Conservation (phyloP, 1,140 invertebrate genomes). For the Drosophila ananassae region DNA sequence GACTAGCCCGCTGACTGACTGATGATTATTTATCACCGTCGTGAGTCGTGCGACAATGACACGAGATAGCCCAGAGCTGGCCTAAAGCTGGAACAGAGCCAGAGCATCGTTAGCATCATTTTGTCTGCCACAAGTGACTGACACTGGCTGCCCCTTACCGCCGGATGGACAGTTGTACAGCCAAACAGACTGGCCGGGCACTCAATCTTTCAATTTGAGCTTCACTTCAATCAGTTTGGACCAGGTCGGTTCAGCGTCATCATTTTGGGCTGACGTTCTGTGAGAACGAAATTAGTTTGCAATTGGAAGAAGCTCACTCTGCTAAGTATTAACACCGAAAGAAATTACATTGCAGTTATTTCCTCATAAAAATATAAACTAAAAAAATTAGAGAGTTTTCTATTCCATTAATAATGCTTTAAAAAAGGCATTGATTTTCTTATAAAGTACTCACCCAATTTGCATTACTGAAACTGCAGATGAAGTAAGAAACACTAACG, state of each 20-base stretch:
- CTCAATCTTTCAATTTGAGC: constrained; percentile 65
- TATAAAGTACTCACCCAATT: no score
- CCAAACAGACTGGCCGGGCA: constrained; percentile 38
- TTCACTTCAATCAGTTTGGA: constrained; percentile 46
- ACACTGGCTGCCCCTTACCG: constrained; percentile 36
- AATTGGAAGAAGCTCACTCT: constrained; percentile 15
- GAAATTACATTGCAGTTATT: background rate
- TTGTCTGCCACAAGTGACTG: constrained; percentile 66
- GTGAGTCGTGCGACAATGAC: constrained; percentile 82
- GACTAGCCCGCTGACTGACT: constrained; percentile 44
- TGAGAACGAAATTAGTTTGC: constrained; percentile 65
- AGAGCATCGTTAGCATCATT: constrained; percentile 73
- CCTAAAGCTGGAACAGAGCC: constrained; percentile 21
- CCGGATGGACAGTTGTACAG: constrained; percentile 13
- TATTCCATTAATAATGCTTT: background rate
- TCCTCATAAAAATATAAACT: no score
- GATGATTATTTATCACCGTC: constrained; percentile 82
- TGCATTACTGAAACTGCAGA: no score
- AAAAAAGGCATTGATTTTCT: background rate
- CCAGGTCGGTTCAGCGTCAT: constrained; percentile 48
- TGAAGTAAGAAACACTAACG: background rate
- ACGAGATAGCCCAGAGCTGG: constrained; percentile 58
- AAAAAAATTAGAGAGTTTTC: no score
- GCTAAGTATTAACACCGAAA: background rate
- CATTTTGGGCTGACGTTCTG: constrained; percentile 60